phyloP scores from a whole-genome alignment of 1,140 invertebrate species.

The Bombus superbus region DNA sequence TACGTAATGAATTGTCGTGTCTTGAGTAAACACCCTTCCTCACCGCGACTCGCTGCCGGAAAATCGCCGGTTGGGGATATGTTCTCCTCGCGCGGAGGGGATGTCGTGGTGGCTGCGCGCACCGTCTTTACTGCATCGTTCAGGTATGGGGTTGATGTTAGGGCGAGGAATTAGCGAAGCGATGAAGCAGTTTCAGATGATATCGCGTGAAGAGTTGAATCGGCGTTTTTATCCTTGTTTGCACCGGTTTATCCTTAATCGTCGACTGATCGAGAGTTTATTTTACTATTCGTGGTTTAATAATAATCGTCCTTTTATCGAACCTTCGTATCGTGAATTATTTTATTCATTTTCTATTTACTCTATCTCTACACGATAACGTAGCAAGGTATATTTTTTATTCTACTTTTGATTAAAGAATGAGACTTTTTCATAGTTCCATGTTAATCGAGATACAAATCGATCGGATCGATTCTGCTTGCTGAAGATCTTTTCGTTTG shows the following conservation, averaged over 20 bases:
- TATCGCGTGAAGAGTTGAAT: not conserved
- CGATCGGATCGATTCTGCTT: not conserved
- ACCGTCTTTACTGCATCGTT: conserved; percentile 23
- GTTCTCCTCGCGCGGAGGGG: not conserved
- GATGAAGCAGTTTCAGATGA: not conserved
- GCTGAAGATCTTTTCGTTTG: not conserved
- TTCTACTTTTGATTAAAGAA: too few species aligned
- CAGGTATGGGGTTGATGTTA: conserved; percentile 12
- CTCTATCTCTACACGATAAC: not conserved
- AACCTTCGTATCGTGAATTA: not conserved
- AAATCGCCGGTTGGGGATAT: conserved; percentile 55
- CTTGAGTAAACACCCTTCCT: conserved; percentile 82
- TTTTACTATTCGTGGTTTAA: not conserved
- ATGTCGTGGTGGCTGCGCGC: conserved; percentile 15
- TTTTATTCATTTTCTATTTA: not conserved
- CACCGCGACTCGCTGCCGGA: conserved; percentile 73
- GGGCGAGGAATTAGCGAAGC: not conserved
- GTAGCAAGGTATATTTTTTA: too few species aligned
- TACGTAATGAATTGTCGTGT: conserved; percentile 83
- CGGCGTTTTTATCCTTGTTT: not conserved
- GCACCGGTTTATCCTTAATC: not conserved
- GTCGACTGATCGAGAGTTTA: not conserved
- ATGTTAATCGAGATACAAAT: not conserved
- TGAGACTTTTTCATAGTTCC: not conserved
- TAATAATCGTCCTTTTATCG: not conserved